Base-by-base conservation (phyloP, 2,888 invertebrate species). In the Agonum fuliginosum region DNA sequence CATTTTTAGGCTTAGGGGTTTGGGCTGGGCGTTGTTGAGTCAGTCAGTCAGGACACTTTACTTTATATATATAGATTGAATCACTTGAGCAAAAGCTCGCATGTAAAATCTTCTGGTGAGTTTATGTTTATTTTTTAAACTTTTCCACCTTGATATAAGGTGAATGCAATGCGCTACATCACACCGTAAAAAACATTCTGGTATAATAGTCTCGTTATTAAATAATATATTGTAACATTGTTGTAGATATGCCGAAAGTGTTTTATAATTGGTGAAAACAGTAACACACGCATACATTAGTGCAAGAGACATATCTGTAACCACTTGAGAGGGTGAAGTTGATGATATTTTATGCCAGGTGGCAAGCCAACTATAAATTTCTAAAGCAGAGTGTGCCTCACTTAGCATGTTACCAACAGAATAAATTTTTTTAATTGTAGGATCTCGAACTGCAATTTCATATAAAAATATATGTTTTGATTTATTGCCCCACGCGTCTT, bases 231-330 rank as follows among this genome's bases (percentile, higher is more conserved):
- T 12, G 27, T 30, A 67, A 41, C 46, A 65, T n/a, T 37, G 27
- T 12, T 20, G n/a, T n/a, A n/a, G n/a, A n/a, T n/a, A n/a, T n/a
- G n/a, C n/a, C n/a, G n/a, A n/a, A n/a, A n/a, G n/a, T n/a, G n/a
- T 72, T 41, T 78, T 78, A 41, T 22, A 72, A 10, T 14, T 10
- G 10, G 78, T 78, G 19, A 78, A 78, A 17, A 34, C 78, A 20
- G 34, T 12, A 27, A 72, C 62, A 78, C 62, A 71, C 6, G 78
- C 72, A 24, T 78, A 72, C 12, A 72, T 71, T 14, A 78, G 24
- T 12, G 58, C 71, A 14, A 48, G 34, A 17, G 58, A 71, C 78
- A 71, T 78, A 41, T 78, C 78, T 12, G 27, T 51, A 1, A 71
- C 70, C n/a, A 78, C 70, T 71, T 78, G 54, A 41, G 48, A 24